Conservation (phyloP, 2,113 vertebrate species). For the Falcunculus frontatus region DNA sequence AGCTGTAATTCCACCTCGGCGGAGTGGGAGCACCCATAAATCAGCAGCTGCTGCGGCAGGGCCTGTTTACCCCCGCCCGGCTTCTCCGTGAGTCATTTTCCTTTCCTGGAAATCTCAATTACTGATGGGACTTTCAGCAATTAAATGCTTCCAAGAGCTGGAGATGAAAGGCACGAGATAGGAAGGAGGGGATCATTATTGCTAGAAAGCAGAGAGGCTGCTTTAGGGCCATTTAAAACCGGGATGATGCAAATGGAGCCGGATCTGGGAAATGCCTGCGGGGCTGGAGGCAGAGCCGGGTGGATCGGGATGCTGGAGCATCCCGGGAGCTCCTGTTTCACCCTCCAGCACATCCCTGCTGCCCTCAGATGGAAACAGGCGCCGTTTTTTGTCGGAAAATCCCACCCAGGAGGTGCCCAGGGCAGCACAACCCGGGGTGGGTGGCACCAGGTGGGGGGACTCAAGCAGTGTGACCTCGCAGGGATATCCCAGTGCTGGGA, state of each 20-base stretch:
- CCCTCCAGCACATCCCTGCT: not conserved
- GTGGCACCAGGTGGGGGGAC: not conserved
- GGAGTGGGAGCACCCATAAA: not conserved
- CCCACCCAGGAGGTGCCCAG: not conserved
- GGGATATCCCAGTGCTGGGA: not conserved
- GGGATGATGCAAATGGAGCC: not conserved
- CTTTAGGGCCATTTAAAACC: not conserved
- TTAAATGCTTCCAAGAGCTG: not conserved
- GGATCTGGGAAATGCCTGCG: not conserved
- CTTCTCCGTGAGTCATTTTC: conserved; percentile 14
- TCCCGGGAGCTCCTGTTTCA: not conserved
- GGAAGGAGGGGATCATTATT: not conserved
- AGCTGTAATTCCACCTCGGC: not conserved
- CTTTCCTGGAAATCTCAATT: conserved; percentile 51
- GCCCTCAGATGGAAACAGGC: not conserved
- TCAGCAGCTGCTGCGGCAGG: not conserved
- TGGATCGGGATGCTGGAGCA: not conserved
- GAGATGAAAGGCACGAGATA: conserved; percentile 36
- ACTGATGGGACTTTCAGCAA: conserved; percentile 24
- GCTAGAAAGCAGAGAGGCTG: not conserved
- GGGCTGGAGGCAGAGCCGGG: not conserved
- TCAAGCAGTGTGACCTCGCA: not conserved
- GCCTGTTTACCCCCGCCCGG: not conserved
- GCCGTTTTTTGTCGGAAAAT: fast-evolving
- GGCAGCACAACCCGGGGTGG: not conserved